These are phyloP conservation scores for Microctenopoma stevenorrisi DNA, from an alignment of 2,797 vertebrate species.

Conservation along the genomic window DNA sequence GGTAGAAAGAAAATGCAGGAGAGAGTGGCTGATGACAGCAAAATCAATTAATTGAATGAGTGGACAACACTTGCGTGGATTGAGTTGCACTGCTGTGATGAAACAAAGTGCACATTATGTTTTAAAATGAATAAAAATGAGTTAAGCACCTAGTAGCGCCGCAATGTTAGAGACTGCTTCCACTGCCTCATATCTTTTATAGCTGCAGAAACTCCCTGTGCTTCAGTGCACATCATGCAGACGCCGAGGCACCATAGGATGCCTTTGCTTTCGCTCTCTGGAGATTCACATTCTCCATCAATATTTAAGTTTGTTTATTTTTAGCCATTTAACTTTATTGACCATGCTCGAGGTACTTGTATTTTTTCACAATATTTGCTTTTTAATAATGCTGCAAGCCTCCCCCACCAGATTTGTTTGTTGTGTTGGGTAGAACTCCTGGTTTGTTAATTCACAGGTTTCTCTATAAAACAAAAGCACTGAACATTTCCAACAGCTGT, in stretches of 20 bases:
- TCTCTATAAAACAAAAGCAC: neutral
- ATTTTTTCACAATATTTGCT: conserved; percentile 39
- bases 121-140: conserved; percentile 67
- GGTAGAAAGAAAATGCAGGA: conserved; percentile 40
- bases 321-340: conserved; percentile 65
- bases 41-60: conserved; percentile 80
- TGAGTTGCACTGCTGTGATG: conserved; percentile 76
- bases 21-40: conserved; percentile 67
- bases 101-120: conserved; percentile 73
- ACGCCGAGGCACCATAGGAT: conserved; percentile 64
- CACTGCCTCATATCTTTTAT: conserved; percentile 35
- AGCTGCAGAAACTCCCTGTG: conserved; percentile 51
- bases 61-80: conserved; percentile 71
- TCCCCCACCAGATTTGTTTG: conserved; percentile 4
- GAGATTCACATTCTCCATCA: conserved; percentile 67
- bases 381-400: conserved; percentile 31
- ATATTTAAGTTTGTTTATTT: conserved; percentile 83
- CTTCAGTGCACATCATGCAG: conserved; percentile 63
- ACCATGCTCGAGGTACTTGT: conserved; percentile 44
- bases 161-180: conserved; percentile 39
- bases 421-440: conserved; percentile 9
- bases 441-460: neutral
- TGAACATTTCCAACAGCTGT: no score
- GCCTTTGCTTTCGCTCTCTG: conserved; percentile 53
- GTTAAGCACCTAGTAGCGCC: conserved; percentile 60